Evolutionary conservation across 2,888 invertebrate genomes (phyloP), one percentile per base, ranked within the genome.

Genomic region (Rhamphomyia laevipes): DNA sequence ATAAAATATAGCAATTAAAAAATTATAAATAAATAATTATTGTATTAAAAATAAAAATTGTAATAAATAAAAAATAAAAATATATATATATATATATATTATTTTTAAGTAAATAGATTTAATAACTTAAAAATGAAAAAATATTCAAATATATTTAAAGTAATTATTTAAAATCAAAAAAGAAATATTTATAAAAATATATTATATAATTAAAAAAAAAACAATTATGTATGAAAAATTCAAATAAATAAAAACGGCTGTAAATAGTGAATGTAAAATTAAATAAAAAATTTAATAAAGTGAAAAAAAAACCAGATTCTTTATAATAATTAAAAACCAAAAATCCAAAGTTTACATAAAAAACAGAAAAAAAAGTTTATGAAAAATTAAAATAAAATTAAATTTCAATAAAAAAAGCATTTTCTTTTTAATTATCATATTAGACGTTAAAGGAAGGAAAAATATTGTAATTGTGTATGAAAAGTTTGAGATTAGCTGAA

Each of bases 251-350:
- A 47, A 43, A 54, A 49, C 50, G 56, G 56, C 54, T 56, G 56
- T 55, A 55, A 53, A 55, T 56, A 56, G 51, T 57, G 53, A 53
- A 54, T 57, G 56, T 55, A 56, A 48, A 51, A 43, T 51, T 48
- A 38, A 48, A 45, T 48, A 48, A 51, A 51, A 48, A 48, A 27
- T 51, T 47, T 41, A 45, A 31, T n/a, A 51, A 48, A 48, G 12
- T 40, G 9, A 27, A 27, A 27, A 5, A 27, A 21, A 21, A 21
- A 21, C 21, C 21, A 21, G 3, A 7, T 27, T 27, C 23, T 27
- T 27, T 27, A 27, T 27, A 21, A 21, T 21, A 21, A 21, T 21
- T 21, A 21, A 21, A 21, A 21, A 21, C 2, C 23, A 27, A 27
- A 27, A n/a, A n/a, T n/a, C 7, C 2, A 27, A 27, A 27, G 23